These are phyloP conservation scores for Chironex yamaguchii DNA, from an alignment of 30 jellyfish, hydroid and myxozoan genomes.

Conservation along the genomic window DNA sequence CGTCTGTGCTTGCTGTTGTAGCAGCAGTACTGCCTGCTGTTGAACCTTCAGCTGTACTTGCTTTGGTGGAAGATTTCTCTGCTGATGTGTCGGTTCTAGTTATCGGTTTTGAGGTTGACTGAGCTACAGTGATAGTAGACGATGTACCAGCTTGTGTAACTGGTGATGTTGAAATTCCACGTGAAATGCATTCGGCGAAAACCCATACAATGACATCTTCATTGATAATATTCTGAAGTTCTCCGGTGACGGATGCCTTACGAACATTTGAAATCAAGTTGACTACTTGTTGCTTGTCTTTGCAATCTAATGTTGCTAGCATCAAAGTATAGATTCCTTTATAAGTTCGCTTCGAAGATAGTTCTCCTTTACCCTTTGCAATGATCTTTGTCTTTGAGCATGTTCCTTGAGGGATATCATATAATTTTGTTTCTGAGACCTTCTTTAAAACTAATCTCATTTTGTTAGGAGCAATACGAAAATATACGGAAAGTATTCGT, in stretches of 20 bases:
- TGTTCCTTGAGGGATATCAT: background rate
- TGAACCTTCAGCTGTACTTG: no score
- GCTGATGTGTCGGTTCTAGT: no score
- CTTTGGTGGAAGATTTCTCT: no score
- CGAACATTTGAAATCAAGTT: no score
- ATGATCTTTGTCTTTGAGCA: no score
- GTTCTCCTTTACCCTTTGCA: background rate
- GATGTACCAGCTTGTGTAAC: no score
- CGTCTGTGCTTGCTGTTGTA: no score
- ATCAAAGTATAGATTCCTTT: background rate
- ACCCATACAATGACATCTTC: background rate
- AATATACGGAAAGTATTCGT: background rate
- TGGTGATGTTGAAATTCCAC: no score
- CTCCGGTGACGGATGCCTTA: background rate
- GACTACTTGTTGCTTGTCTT: background rate
- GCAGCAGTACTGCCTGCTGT: no score
- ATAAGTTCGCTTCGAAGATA: background rate
- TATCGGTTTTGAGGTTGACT: no score
- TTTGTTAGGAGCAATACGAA: background rate
- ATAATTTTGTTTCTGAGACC: background rate
- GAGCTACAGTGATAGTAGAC: no score
- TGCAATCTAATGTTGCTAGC: background rate
- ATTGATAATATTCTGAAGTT: background rate
- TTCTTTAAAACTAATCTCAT: background rate
- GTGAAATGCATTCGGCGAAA: background rate